Conservation (phyloP, 2,797 vertebrate species). For the Podarcis siculus region DNA sequence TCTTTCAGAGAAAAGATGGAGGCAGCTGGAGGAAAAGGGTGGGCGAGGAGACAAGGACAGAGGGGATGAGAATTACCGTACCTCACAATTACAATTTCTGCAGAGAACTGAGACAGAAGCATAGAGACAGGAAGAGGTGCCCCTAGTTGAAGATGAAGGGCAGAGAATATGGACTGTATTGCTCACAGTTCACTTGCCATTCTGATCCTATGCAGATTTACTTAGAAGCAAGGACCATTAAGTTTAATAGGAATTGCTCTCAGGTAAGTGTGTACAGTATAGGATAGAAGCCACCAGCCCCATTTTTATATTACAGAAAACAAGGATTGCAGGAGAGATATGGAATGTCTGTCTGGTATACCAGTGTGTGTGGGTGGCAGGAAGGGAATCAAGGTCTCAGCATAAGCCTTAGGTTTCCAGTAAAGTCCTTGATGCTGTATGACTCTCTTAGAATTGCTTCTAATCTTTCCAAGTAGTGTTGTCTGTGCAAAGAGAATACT, state of each 20-base stretch:
- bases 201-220: neutral
- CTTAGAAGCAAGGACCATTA: too few relatives aligned
- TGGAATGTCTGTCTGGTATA: neutral
- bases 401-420: neutral
- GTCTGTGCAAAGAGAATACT: neutral
- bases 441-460: too few relatives aligned
- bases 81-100: neutral
- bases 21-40: slow-evolving; percentile 73
- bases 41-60: neutral
- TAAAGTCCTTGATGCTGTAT: neutral
- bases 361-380: neutral
- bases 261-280: neutral
- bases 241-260: too few relatives aligned
- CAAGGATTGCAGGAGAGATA: neutral
- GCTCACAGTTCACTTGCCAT: neutral
- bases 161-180: neutral
- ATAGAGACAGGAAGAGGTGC: neutral
- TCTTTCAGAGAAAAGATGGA: slow-evolving; percentile 94
- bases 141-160: neutral
- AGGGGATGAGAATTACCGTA: neutral
- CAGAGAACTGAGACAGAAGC: neutral
- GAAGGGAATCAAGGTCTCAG: neutral
- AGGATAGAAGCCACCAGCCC: neutral
- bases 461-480: neutral
- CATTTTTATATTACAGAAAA: too few relatives aligned